Base-by-base conservation (phyloP, 2,797 vertebrate species). In the Sebastes melanostomus region DNA sequence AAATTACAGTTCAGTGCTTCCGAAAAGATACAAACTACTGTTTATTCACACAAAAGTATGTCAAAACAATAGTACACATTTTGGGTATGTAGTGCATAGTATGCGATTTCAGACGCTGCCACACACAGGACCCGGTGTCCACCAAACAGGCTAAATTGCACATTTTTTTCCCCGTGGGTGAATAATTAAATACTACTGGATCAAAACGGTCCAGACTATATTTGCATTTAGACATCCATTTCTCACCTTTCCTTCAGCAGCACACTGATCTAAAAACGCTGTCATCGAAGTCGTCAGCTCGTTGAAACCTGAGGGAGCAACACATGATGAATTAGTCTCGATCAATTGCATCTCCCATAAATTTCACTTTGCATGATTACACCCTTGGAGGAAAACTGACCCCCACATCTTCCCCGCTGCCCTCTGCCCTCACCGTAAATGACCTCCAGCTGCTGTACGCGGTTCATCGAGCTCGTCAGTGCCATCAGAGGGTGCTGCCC, bases 371-470 rank as follows among this genome's bases (percentile, higher is more conserved):
- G 61, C 13, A 24, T 12, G 13, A 71, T 75, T 66, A 65, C 55
- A 56, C 42, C 71, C 38, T 18, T 6, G 13, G 50, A 55, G 30
- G 54, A 58, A 52, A 75, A 24, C 16, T 22, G 66, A 70, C 80
- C 46, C 38, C 22, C 29, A 3, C 38, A 16, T 65, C 70, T 27
- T 55, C 59, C 75, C 61, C 54, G 27, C 34, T 34, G 13, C 16
- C 58, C 55, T 5, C 56, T 50, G 0, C 42, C 63, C 90, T 97
- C 95, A 99, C 98, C 96, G 65, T 97, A 98, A 83, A 99, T 97
- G 61, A 98, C 94, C 86, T 99, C 98, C 69, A 99, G 97, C 92
- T 98, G 98, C 89, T 97, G 97, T n/a, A 97, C 95, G 56, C 93
- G 96, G 88, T 96, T 91, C 96, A 99, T 96, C 16, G 96, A 96